Base-by-base conservation (phyloP, 2,888 invertebrate species). In the Griposia aprilina region DNA sequence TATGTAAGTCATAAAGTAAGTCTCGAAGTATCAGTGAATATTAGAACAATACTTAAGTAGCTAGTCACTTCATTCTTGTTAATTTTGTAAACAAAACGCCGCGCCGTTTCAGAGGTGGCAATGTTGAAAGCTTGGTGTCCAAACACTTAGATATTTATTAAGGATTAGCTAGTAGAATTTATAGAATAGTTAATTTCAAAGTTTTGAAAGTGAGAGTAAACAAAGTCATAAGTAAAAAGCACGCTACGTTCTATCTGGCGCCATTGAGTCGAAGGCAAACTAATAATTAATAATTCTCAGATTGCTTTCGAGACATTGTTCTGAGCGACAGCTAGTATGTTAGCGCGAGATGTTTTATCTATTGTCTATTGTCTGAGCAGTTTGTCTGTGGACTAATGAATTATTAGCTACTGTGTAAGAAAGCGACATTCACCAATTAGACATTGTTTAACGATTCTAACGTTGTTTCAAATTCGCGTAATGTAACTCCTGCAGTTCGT, bases 391-490 rank as follows among this genome's bases (percentile, higher is more conserved):
- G 78, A 84, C 82, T 88, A 84, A 87, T 81, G 73, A 80, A 68
- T 81, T 81, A 79, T 78, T 83, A 85, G 74, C 75, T 74, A 80
- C 75, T 78, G 84, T 82, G 67, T 84, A 83, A 83, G 76, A 83
- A 78, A 82, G 68, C 76, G 90, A 90, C 90, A 91, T 93, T 93
- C 93, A 94, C 95, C 94, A 93, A 90, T 90, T 90, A 91, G 94
- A 94, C 95, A 95, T 94, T 94, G 95, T 94, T 93, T 91, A 84
- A 87, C 77, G 87, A 86, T 86, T 88, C 84, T 82, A 88, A 84
- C 81, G 85, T 85, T 87, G 85, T 88, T 90, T 76, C 57, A 71
- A 85, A 82, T 68, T 83, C 84, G 86, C 84, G 68, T 83, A 85
- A 70, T 82, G 60, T 82, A 80, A 83, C 69, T 86, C 74, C 73